Evolutionary conservation across 2,113 vertebrate species (phyloP), one percentile per base, ranked within the genome.

Genomic region (Colossoma macropomum): DNA sequence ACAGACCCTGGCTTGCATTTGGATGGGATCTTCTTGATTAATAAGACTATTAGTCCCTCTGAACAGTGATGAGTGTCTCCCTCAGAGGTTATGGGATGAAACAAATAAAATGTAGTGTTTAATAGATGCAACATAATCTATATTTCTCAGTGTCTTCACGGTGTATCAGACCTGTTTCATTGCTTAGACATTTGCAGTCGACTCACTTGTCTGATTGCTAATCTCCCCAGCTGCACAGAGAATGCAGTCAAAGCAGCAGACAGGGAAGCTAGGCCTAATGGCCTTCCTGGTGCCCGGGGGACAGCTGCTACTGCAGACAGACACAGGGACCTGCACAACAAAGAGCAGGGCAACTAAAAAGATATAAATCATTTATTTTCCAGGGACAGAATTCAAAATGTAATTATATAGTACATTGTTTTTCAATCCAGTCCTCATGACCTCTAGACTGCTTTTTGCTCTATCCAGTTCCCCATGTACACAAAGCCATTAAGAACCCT

Each of bases 201-300:
- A 74, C 80, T 75, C 32, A 91, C 91, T 86, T 88, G 90, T 89
- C 80, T 90, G 80, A 87, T 91, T 92, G 85, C 88, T 91, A 84
- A 92, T 85, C 83, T 89, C 86, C 69, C 90, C 90, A 87, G 89
- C 87, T 80, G 88, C 70, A 85, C 91, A 92, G 52, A 84, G 30
- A 78, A 91, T 56, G 69, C 91, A 92, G 86, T 91, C 90, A 89
- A 89, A 92, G 85, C 91, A 92, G 88, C 91, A 92, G 56, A 87
- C 63, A 87, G 87, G 90, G 81, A 86, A 89, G 38, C 85, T 88
- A 45, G 86, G 87, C 77, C 82, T 89, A 63, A 79, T 87, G 34
- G 86, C 88, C 45, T 89, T 91, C 71, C 92, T 89, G 52, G 88
- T 90, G 41, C 91, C 92, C 59, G 87, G 81, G 72, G 86, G 88